These are phyloP conservation scores for Argyrosomus japonicus DNA, from an alignment of 2,113 vertebrate genomes.

Conservation along the genomic window DNA sequence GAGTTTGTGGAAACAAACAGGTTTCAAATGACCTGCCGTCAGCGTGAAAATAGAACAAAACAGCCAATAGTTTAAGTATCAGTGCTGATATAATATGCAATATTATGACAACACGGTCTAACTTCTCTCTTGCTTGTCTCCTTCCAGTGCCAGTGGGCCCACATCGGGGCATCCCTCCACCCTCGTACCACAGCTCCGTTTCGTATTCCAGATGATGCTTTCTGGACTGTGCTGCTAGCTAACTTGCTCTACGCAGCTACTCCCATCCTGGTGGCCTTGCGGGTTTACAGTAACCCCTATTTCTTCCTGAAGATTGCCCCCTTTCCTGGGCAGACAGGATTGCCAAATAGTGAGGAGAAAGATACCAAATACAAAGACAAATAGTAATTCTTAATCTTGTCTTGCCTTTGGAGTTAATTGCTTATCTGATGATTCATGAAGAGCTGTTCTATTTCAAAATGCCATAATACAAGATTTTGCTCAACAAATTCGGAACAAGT, in stretches of 20 bases:
- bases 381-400: conserved; percentile 18
- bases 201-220: conserved; percentile 84
- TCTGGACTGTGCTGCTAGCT: conserved; percentile 80
- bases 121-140: not conserved
- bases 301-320: conserved; percentile 82
- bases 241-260: conserved; percentile 84
- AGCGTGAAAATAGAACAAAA: conserved; percentile 4
- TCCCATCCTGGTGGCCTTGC: conserved; percentile 85
- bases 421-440: conserved; percentile 28
- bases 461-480: conserved; percentile 64
- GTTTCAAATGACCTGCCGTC: conserved; percentile 14
- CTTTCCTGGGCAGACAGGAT: conserved; percentile 73
- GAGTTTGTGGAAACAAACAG: conserved; percentile 28
- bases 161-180: conserved; percentile 89
- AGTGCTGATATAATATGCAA: not conserved
- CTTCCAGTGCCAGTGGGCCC: conserved; percentile 89
- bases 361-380: conserved; percentile 76
- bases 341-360: conserved; percentile 83
- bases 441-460: conserved; percentile 47
- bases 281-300: conserved; percentile 82
- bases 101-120: not conserved
- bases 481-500: conserved; percentile 17
- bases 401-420: conserved; percentile 41
- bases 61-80: not conserved
- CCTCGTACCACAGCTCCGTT: conserved; percentile 86